Evolutionary conservation across 2,888 invertebrate species (phyloP).

Genomic region (Keiferia lycopersicella): DNA sequence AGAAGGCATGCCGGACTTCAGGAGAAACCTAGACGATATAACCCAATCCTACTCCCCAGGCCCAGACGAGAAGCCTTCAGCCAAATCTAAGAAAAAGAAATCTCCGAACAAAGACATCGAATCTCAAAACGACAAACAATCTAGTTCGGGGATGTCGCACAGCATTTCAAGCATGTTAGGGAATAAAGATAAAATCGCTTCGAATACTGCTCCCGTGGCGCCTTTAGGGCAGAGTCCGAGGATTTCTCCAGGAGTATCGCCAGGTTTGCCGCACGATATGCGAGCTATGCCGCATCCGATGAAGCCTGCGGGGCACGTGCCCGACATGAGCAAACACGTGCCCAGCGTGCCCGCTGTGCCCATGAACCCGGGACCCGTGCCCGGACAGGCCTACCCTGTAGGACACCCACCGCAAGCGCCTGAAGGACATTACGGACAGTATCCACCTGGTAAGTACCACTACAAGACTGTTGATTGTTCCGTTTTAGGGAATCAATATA

Average conservation of each 20-base stretch:
- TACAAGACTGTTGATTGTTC: too few relatives aligned
- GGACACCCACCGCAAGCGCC: slow-evolving; percentile 49
- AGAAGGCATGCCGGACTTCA: slow-evolving; percentile 73
- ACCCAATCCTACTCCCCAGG: slow-evolving; percentile 75
- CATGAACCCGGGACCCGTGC: slow-evolving; percentile 43
- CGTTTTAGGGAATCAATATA: too few relatives aligned
- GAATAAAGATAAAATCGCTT: slow-evolving; percentile 37
- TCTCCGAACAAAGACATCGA: slow-evolving; percentile 66
- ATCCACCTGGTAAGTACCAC: slow-evolving; percentile 58
- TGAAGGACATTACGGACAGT: slow-evolving; percentile 65
- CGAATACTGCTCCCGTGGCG: slow-evolving; percentile 42
- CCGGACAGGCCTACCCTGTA: slow-evolving; percentile 52
- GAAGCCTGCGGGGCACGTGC: slow-evolving; percentile 49
- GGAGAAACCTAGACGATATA: slow-evolving; percentile 74
- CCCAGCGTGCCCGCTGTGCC: slow-evolving; percentile 39
- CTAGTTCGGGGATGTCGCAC: slow-evolving; percentile 61
- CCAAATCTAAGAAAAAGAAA: slow-evolving; percentile 70
- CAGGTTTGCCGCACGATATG: slow-evolving; percentile 44
- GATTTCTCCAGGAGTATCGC: slow-evolving; percentile 33
- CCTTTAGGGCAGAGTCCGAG: slow-evolving; percentile 43
- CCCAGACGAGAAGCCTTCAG: slow-evolving; percentile 58
- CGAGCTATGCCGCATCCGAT: slow-evolving; percentile 38
- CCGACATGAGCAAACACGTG: slow-evolving; percentile 42
- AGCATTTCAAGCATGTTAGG: slow-evolving; percentile 72
- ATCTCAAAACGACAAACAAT: slow-evolving; percentile 50